phyloP scores from a whole-genome alignment of 92 coral and sea anemone genomes.

The Bergia puertoricense region DNA sequence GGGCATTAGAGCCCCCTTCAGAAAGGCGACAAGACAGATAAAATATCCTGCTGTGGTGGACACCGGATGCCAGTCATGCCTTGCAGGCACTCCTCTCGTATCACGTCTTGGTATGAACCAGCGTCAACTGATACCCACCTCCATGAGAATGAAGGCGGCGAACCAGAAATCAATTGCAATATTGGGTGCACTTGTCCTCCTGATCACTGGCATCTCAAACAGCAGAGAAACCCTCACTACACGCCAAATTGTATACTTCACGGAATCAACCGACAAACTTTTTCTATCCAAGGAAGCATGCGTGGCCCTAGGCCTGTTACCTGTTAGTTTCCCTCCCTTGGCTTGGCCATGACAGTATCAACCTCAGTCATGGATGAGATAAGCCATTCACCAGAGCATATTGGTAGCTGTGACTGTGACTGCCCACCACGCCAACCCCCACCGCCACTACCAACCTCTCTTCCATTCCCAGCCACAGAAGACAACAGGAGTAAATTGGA shows the following conservation, averaged over 20 bases:
- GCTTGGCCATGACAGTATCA: neutral
- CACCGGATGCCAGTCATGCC: neutral
- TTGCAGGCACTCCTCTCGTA: neutral
- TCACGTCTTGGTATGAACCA: neutral
- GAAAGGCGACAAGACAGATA: too few relatives aligned
- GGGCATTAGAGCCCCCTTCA: too few relatives aligned
- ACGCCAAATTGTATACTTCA: neutral
- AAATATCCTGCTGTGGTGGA: neutral
- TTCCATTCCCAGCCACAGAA: too few relatives aligned
- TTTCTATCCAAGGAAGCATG: neutral
- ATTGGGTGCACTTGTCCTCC: neutral
- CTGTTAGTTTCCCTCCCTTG: neutral
- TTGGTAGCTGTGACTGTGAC: too few relatives aligned
- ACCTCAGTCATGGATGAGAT: too few relatives aligned
- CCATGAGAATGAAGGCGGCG: constrained; percentile 38
- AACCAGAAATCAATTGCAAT: neutral
- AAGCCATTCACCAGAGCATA: too few relatives aligned
- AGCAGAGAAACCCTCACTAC: neutral
- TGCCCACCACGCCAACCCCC: too few relatives aligned
- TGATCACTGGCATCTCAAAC: neutral
- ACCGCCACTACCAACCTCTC: too few relatives aligned
- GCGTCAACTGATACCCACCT: neutral
- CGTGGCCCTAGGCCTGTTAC: neutral
- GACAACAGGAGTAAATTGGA: constrained; percentile 44
- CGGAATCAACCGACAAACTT: neutral